phyloP scores from a whole-genome alignment of 1,140 invertebrate species.

The Nasonia vitripennis region DNA sequence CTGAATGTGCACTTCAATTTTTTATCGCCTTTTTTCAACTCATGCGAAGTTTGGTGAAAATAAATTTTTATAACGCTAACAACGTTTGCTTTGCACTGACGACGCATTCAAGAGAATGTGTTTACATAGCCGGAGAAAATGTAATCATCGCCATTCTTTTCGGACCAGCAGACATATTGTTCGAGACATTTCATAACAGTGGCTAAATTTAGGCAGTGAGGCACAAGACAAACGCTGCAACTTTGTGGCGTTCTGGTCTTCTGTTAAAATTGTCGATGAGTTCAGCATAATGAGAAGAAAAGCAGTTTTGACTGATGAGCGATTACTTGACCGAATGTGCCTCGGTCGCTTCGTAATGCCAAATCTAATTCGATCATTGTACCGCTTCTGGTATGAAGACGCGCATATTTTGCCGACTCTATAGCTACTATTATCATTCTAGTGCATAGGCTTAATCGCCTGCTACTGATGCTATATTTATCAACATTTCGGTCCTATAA shows the following conservation, averaged over 20 bases:
- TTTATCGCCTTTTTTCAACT: neutral
- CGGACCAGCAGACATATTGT: neutral
- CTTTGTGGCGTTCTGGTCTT: neutral
- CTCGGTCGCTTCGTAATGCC: neutral
- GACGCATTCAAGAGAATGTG: too few species aligned
- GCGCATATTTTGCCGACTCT: neutral
- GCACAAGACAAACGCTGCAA: neutral
- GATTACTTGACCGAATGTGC: conserved; percentile 32
- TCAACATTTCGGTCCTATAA: neutral
- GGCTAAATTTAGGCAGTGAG: neutral
- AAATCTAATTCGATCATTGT: conserved; percentile 45
- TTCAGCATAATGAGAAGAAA: conserved; percentile 10
- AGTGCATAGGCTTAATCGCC: neutral
- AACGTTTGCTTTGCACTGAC: too few species aligned
- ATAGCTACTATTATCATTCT: conserved; percentile 9
- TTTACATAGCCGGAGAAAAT: neutral
- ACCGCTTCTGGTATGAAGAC: neutral
- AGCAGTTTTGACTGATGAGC: neutral
- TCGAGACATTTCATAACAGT: neutral
- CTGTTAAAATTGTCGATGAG: conserved; percentile 27
- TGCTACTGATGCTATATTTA: neutral
- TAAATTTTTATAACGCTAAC: too few species aligned
- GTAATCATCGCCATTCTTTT: neutral
- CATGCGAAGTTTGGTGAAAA: neutral
- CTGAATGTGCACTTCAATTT: neutral